These are phyloP conservation scores for Hydropotes inermis DNA, from an alignment of 2,113 vertebrate genomes.

Conservation along the genomic window DNA sequence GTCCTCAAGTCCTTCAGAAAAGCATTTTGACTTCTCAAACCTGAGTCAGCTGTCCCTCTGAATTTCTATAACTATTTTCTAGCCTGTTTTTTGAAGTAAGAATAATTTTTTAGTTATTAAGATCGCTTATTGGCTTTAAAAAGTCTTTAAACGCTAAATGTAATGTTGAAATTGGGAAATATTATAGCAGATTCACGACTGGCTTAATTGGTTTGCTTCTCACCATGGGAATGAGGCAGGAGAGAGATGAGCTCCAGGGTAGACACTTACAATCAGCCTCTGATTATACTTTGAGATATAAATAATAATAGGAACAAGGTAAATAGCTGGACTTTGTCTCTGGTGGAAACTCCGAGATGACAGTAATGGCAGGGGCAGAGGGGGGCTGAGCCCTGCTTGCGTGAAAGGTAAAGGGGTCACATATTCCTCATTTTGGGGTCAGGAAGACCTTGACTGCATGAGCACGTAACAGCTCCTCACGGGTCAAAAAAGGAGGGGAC, in stretches of 20 bases:
- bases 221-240: background rate
- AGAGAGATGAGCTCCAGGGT: background rate
- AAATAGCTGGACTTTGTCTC: background rate
- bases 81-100: background rate
- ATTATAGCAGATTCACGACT: background rate
- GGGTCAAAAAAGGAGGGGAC: background rate
- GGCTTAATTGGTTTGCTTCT: background rate
- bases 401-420: background rate
- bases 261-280: background rate
- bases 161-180: background rate
- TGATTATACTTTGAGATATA: background rate
- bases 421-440: background rate
- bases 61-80: background rate
- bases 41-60: background rate
- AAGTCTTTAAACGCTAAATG: background rate
- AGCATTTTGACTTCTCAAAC: background rate
- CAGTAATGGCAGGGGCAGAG: background rate
- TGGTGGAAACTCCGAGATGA: background rate
- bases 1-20: no score
- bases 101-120: background rate
- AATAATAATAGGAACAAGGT: background rate
- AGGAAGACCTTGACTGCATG: background rate
- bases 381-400: background rate
- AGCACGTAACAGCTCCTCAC: background rate
- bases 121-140: background rate